Conservation (phyloP, 2,888 invertebrate genomes). For the Apamea sordens region DNA sequence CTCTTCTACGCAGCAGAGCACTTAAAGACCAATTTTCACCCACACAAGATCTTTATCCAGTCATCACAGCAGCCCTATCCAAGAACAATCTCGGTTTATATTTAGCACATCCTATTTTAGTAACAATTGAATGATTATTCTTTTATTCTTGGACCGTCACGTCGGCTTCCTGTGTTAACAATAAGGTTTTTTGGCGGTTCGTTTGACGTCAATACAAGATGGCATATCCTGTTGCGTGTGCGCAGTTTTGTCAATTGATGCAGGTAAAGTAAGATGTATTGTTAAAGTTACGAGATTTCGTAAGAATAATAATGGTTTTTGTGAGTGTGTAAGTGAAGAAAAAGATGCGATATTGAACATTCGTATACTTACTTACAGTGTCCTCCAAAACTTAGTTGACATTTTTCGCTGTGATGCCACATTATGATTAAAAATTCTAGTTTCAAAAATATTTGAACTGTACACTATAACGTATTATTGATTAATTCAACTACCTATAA, state of each 20-base stretch:
- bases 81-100: slow-evolving; percentile 62
- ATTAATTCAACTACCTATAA: too few species aligned
- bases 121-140: slow-evolving; percentile 72
- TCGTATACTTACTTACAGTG: too few species aligned
- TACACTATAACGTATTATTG: too few species aligned
- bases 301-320: not conserved
- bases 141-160: slow-evolving; percentile 65
- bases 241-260: slow-evolving; percentile 40
- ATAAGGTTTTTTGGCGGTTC: slow-evolving; percentile 45
- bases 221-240: slow-evolving; percentile 40
- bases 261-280: slow-evolving; percentile 14
- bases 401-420: too few species aligned
- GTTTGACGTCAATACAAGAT: slow-evolving; percentile 56
- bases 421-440: too few species aligned
- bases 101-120: slow-evolving; percentile 71
- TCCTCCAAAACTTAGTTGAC: too few species aligned
- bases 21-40: not conserved
- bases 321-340: not conserved
- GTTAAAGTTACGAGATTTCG: not conserved
- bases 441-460: not conserved
- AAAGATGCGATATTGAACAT: not conserved
- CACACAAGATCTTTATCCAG: slow-evolving; percentile 4
- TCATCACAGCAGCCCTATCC: slow-evolving; percentile 54
- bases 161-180: slow-evolving; percentile 54
- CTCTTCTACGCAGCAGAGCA: not conserved